Evolutionary conservation across 2,113 vertebrate genomes (phyloP).

Genomic region (Turdus rufiventris): DNA sequence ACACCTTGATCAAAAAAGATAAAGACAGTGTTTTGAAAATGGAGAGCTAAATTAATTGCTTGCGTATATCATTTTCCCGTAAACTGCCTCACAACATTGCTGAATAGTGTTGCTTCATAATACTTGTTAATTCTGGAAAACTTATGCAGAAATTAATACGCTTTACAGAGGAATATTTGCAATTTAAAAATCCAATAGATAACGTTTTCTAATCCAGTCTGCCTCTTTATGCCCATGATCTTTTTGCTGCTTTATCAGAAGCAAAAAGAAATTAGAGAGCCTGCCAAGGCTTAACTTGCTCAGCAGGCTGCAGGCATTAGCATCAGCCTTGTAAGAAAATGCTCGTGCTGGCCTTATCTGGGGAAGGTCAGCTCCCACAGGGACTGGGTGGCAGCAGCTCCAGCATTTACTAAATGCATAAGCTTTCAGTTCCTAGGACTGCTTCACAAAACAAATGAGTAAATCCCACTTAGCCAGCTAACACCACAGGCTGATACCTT

Average conservation of each 20-base stretch:
- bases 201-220: not conserved
- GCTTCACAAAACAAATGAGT: not conserved
- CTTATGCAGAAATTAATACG: not conserved
- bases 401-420: not conserved
- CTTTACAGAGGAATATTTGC: not conserved
- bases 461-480: not conserved
- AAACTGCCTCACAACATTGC: not conserved
- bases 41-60: not conserved
- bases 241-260: not conserved
- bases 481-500: not conserved
- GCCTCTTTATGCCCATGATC: not conserved
- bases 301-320: not conserved
- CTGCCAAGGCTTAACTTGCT: not conserved
- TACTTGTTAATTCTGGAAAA: not conserved
- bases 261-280: not conserved
- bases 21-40: not conserved
- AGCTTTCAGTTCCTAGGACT: not conserved
- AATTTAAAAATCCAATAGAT: not conserved
- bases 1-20: not conserved
- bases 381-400: not conserved
- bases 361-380: not conserved
- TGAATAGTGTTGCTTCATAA: not conserved
- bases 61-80: not conserved
- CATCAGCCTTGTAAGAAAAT: not conserved
- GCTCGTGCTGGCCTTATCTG: not conserved